Evolutionary conservation across 2,797 vertebrate genomes (phyloP), one percentile per base, ranked within the genome.

Genomic region (Ptychobarbus kaznakovi): DNA sequence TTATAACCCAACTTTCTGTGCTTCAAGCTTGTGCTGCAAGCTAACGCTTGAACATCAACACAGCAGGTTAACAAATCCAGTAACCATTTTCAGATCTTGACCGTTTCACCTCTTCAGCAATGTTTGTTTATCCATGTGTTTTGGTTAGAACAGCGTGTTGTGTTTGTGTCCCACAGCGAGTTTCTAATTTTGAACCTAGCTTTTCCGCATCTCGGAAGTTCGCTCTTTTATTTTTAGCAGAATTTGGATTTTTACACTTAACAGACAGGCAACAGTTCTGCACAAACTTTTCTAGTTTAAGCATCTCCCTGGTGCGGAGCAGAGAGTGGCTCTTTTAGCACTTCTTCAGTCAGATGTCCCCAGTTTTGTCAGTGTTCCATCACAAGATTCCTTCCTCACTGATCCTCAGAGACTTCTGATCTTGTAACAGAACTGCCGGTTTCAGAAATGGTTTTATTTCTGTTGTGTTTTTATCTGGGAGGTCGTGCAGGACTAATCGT

Each of bases 241-340:
- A 81, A 65, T 44, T 84, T 81, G n/a, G 56, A 69, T 76, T 85
- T 88, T 65, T 76, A 61, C 86, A 80, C 78, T 81, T 81, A 74
- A 74, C 80, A 74, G 80, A 63, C 80, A 74, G 69, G 65, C 46
- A 83, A 58, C 42, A 46, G 79, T 28, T 83, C 44, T 46, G 42
- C 25, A 44, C 74, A 80, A 80, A 69, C 84, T 40, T 75, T 63
- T 70, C 42, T 46, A 61, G 66, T 82, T 77, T 70, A 78, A 72
- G 53, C 79, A 18, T 13, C 35, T 82, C 80, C 74, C 74, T 63
- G 40, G 65, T 70, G 73, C 49, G 22, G 53, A 78, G 78, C 73
- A 79, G 49, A 86, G 72, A 87, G 73, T 63, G 69, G 58, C 68
- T 81, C 75, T 88, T 32, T 85, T 46, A 88, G 82, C 79, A 80